Base-by-base conservation (phyloP, 2,888 invertebrate genomes). In the Leptothorax acervorum region DNA sequence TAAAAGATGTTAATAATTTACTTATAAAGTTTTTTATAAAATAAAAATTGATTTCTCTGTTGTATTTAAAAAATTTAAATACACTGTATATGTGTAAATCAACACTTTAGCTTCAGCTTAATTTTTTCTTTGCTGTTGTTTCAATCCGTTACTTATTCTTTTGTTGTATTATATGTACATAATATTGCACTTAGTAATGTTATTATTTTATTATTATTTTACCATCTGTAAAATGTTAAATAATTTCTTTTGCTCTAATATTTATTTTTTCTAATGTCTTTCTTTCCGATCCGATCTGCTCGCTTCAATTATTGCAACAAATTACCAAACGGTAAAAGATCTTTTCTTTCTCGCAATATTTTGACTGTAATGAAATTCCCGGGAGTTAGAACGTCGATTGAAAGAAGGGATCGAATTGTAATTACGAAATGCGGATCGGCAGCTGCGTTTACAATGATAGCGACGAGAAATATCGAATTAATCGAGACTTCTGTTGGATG, bases 361-460 rank as follows among this genome's bases (percentile, higher is more conserved):
- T 82, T 74, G 65, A 62, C 11, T n/a, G 35, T 75, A 84, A 84
- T 75, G 48, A 83, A 82, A 82, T 84, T 45, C 31, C 15, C 12
- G 31, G 45, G n/a, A 82, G 18, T 15, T 42, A 35, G 28, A 53
- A 15, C 23, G 65, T 53, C 23, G 45, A 35, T 78, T 28, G 42
- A 78, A 66, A 66, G 60, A 55, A 57, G 39, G 5, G 28, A 83
- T 83, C 42, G 48, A 66, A 60, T 83, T 66, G 66, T 78, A 83
- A 83, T 83, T 83, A 78, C 65, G 66, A 57, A 65, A 78, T 55
- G 35, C 45, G 31, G 45, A 48, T 70, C 23, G 42, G 55, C 79
- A 79, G 73, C 57, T 71, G 73, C 73, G 35, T 71, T 71, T 79
- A 79, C 48, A 79, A 79, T 60, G 35, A 79, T 39, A 35, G 18